phyloP scores from a whole-genome alignment of 2,888 invertebrate species.

The Eupithecia subumbrata region DNA sequence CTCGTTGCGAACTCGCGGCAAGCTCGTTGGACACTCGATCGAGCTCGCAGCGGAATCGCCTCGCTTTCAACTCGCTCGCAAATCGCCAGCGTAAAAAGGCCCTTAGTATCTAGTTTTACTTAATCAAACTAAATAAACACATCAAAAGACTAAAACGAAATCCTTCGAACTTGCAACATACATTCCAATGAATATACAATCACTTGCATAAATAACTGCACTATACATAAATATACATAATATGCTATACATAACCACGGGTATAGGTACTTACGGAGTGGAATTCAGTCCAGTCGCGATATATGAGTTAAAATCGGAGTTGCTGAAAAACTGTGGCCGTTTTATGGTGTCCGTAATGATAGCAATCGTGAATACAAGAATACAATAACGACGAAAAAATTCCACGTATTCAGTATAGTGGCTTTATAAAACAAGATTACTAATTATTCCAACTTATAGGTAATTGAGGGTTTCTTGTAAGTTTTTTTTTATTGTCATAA shows the following conservation, averaged over 20 bases:
- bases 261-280: constrained; percentile 41
- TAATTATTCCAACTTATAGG: not conserved
- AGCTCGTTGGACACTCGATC: too few relatives aligned
- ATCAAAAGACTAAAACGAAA: constrained; percentile 35
- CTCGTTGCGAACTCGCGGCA: too few relatives aligned
- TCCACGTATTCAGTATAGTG: too few relatives aligned
- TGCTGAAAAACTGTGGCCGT: not conserved
- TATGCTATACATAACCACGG: constrained; percentile 13
- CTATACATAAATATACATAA: constrained; percentile 12
- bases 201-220: constrained; percentile 53
- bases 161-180: constrained; percentile 49
- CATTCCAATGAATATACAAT: constrained; percentile 58
- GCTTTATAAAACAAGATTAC: not conserved
- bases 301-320: constrained; percentile 37
- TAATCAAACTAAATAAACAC: constrained; percentile 4
- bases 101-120: not conserved
- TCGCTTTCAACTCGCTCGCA: not conserved
- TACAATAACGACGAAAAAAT: not conserved
- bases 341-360: not conserved
- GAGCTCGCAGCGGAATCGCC: not conserved
- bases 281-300: constrained; percentile 45
- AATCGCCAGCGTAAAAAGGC: not conserved
- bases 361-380: not conserved
- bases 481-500: not conserved
- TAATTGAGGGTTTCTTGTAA: not conserved